Percentiles rank a stretch among this genome's conserved stretches.
phyloP scores from a whole-genome alignment of 2,797 vertebrate species.

The Etheostoma perlongum region DNA sequence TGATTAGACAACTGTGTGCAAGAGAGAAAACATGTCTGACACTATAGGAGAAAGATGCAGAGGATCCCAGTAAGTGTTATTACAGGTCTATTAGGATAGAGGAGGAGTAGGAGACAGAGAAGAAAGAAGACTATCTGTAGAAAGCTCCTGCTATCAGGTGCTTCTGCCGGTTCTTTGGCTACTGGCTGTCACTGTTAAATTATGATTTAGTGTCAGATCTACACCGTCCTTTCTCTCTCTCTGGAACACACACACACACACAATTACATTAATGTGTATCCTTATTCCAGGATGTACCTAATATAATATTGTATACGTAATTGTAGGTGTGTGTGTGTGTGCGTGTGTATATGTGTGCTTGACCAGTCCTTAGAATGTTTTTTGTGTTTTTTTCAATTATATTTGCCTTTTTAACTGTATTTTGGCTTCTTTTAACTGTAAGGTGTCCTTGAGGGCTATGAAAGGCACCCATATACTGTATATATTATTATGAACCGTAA shows the following conservation, averaged over 20 bases:
- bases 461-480: no score
- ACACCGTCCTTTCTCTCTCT: constrained; percentile 7
- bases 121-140: constrained; percentile 8
- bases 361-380: no score
- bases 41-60: constrained; percentile 3
- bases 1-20: constrained; percentile 22
- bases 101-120: constrained; percentile 1
- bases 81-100: not conserved
- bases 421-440: no score
- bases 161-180: constrained; percentile 29
- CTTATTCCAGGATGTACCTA: constrained; percentile 30
- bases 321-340: not conserved
- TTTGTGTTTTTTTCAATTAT: no score
- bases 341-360: no score
- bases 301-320: constrained; percentile 33
- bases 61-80: not conserved
- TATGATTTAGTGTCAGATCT: constrained; percentile 37
- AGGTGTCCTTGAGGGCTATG: no score
- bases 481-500: no score
- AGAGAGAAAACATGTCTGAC: constrained; percentile 8
- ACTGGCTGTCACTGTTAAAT: constrained; percentile 32
- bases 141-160: constrained; percentile 23
- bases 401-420: no score
- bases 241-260: constrained; percentile 12
- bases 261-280: no score